These are phyloP conservation scores for Erannis defoliaria DNA, from an alignment of 2,888 invertebrate genomes.

Conservation along the genomic window DNA sequence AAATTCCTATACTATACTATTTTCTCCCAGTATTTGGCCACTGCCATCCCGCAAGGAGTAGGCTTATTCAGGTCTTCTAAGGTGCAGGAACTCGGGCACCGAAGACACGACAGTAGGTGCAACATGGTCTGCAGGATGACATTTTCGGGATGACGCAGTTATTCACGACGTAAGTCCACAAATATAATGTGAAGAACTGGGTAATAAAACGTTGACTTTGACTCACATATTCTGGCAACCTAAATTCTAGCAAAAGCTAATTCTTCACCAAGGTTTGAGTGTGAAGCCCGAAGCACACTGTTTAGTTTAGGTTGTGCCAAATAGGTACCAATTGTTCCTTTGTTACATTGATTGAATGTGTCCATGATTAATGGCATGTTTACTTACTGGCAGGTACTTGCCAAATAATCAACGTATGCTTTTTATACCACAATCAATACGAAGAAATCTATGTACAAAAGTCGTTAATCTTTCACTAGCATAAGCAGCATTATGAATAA, in stretches of 20 bases:
- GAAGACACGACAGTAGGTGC: no score
- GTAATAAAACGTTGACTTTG: slow-evolving; percentile 5
- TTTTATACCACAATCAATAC: not conserved
- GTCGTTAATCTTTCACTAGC: slow-evolving; percentile 13
- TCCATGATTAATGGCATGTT: slow-evolving; percentile 53
- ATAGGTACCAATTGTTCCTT: slow-evolving; percentile 50
- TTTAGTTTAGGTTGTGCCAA: slow-evolving; percentile 18
- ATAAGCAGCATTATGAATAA: slow-evolving; percentile 3
- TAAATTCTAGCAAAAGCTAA: slow-evolving; percentile 23
- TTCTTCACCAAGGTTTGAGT: slow-evolving; percentile 26
- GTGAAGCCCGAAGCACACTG: slow-evolving; percentile 15
- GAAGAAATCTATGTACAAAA: not conserved
- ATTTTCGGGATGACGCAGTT: slow-evolving; percentile 3
- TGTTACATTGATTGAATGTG: slow-evolving; percentile 51
- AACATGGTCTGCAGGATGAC: no score
- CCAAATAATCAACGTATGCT: slow-evolving; percentile 10
- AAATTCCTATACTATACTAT: no score
- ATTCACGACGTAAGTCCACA: slow-evolving; percentile 1
- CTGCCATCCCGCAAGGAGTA: no score
- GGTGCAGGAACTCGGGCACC: no score
- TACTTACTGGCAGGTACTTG: slow-evolving; percentile 32
- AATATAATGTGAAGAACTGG: not conserved
- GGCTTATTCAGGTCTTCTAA: no score
- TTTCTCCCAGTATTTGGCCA: no score
- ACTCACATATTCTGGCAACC: slow-evolving; percentile 20